phyloP scores from a whole-genome alignment of 2,113 vertebrate species.

The Neofelis nebulosa region DNA sequence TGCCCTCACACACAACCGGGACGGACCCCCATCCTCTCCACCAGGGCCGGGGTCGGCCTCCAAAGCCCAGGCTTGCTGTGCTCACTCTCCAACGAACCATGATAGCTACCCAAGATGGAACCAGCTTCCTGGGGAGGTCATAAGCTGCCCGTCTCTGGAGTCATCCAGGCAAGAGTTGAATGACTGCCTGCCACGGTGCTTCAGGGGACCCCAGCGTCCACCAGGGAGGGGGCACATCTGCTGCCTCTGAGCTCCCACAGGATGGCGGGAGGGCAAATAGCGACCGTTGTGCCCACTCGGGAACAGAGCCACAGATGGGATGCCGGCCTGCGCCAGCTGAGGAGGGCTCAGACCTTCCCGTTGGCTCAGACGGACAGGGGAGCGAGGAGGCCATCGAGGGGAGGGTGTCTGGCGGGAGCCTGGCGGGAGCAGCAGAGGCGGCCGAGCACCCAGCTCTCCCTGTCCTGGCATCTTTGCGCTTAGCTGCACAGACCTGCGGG shows the following conservation, averaged over 20 bases:
- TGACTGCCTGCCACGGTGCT: background rate
- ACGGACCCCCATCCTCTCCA: background rate
- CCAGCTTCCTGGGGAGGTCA: background rate
- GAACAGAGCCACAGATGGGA: rapidly evolving
- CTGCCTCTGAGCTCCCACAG: background rate
- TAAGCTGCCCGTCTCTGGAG: background rate
- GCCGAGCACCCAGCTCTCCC: background rate
- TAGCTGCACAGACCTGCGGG: background rate
- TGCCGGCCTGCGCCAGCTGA: background rate
- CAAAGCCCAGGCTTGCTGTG: background rate
- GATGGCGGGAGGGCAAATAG: background rate
- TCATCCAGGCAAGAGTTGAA: background rate
- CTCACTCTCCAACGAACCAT: background rate
- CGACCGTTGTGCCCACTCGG: rapidly evolving
- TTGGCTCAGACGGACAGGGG: background rate
- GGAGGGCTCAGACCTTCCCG: background rate
- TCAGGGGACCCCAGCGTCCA: background rate
- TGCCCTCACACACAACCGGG: background rate
- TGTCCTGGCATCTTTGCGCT: background rate
- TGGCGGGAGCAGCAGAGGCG: background rate
- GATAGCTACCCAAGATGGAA: background rate
- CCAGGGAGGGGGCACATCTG: background rate
- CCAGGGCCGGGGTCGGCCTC: background rate
- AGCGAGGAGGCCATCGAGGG: background rate
- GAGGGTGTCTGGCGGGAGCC: background rate